Evolutionary conservation across 2,888 invertebrate genomes (phyloP).

Genomic region (Carterocephalus palaemon): DNA sequence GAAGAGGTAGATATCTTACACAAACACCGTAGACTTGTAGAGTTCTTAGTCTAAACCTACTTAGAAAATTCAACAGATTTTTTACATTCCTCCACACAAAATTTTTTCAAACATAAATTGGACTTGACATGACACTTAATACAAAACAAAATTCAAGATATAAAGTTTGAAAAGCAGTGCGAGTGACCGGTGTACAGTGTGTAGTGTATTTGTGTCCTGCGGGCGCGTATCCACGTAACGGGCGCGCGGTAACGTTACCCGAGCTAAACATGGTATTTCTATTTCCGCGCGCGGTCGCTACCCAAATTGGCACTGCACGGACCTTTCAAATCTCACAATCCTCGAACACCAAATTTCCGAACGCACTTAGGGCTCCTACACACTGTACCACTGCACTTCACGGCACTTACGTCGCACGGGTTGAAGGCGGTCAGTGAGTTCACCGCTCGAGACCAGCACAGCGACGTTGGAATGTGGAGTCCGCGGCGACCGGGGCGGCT

Average conservation of each 20-base stretch:
- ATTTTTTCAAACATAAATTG: no score
- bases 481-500: constrained; percentile 84
- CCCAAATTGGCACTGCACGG: constrained; percentile 52
- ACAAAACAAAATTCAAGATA: no score
- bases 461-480: constrained; percentile 84
- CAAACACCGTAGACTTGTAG: no score
- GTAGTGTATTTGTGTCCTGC: constrained; percentile 32
- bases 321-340: constrained; percentile 50
- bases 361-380: constrained; percentile 41
- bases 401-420: constrained; percentile 78
- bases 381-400: constrained; percentile 57
- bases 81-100: no score
- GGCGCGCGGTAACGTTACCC: constrained; percentile 64
- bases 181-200: constrained; percentile 38
- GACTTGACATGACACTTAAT: no score
- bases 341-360: constrained; percentile 24
- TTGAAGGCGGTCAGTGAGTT: constrained; percentile 75
- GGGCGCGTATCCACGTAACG: constrained; percentile 20
- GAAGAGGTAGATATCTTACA: no score
- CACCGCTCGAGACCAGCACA: constrained; percentile 70
- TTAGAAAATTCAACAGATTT: no score
- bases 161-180: no score
- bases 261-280: constrained; percentile 65
- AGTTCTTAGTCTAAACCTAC: no score
- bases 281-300: constrained; percentile 49